Evolutionary conservation across 2,113 vertebrate species (phyloP).

Genomic region (Oreochromis niloticus): DNA sequence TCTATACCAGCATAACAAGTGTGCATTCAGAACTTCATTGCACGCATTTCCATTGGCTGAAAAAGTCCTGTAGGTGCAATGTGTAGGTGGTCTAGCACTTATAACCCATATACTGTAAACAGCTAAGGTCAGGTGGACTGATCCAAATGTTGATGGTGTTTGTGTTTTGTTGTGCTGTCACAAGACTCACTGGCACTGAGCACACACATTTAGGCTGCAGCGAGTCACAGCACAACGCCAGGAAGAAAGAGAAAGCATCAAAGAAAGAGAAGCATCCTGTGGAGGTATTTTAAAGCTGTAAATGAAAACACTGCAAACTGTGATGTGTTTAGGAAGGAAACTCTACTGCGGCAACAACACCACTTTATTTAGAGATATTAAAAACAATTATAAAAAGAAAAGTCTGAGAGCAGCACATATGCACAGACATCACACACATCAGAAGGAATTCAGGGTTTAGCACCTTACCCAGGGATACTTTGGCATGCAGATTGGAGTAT

Average conservation of each 20-base stretch:
- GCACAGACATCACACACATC: background rate
- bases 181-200: background rate
- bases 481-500: background rate
- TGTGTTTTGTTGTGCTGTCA: background rate
- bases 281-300: background rate
- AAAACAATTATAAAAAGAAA: background rate
- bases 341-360: rapidly evolving
- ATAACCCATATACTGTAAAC: background rate
- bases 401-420: background rate
- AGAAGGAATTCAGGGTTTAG: background rate
- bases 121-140: rapidly evolving
- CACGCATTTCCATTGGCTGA: background rate
- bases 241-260: background rate
- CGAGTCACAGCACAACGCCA: background rate
- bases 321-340: background rate
- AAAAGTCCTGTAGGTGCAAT: background rate
- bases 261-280: background rate
- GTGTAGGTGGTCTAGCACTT: background rate
- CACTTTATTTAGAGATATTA: background rate
- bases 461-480: background rate
- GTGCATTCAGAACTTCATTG: background rate
- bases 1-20: background rate
- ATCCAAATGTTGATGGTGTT: background rate
- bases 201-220: background rate
- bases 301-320: background rate